Conservation (phyloP, 1,140 invertebrate genomes). For the Drosophila cardini region DNA sequence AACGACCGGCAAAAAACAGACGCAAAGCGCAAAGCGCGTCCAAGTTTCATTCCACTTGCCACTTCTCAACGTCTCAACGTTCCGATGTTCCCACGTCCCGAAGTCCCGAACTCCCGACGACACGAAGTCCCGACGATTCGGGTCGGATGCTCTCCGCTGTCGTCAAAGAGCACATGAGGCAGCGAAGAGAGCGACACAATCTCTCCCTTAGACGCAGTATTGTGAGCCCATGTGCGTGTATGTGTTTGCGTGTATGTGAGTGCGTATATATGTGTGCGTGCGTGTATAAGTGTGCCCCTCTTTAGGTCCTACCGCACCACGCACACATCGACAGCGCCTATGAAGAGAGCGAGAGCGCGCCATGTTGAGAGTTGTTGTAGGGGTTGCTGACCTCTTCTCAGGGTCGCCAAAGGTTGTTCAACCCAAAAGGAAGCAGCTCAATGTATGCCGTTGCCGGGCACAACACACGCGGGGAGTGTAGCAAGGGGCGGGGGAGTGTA, state of each 20-base stretch:
- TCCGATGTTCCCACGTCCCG: neutral
- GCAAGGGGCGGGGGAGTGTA: neutral
- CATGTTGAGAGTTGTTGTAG: slow-evolving; percentile 52
- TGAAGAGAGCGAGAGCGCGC: slow-evolving; percentile 12
- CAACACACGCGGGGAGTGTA: slow-evolving; percentile 4
- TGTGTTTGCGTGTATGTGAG: slow-evolving; percentile 18
- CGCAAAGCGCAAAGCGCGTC: slow-evolving; percentile 18
- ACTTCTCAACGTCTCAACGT: neutral
- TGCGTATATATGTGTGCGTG: slow-evolving; percentile 10
- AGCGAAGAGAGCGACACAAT: slow-evolving; percentile 1
- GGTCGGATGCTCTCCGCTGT: neutral
- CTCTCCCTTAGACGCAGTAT: slow-evolving; percentile 10
- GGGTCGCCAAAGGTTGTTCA: slow-evolving; percentile 84
- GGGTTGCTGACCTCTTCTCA: slow-evolving; percentile 84
- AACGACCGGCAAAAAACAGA: slow-evolving; percentile 73
- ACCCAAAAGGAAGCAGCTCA: slow-evolving; percentile 49
- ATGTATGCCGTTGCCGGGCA: slow-evolving; percentile 47
- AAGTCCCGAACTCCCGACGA: neutral
- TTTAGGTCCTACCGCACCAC: slow-evolving; percentile 46
- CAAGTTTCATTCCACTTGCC: slow-evolving; percentile 4
- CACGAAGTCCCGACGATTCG: neutral
- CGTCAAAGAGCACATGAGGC: slow-evolving; percentile 1
- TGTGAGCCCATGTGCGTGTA: neutral
- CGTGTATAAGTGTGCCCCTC: slow-evolving; percentile 36
- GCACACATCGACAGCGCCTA: slow-evolving; percentile 10